phyloP scores from a whole-genome alignment of 1,140 invertebrate genomes.

The Adelges cooleyi region DNA sequence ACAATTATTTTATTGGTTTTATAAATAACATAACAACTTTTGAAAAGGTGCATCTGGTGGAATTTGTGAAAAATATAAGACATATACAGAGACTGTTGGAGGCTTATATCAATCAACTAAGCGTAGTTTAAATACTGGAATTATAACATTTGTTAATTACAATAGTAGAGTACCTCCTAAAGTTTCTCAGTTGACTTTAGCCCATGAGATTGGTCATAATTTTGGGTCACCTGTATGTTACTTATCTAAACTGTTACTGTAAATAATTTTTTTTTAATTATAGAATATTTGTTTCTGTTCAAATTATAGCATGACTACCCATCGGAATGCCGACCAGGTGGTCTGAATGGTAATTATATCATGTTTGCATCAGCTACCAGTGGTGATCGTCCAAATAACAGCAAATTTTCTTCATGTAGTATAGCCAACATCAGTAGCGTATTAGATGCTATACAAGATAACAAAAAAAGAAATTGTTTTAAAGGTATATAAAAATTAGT shows the following conservation, averaged over 20 bases:
- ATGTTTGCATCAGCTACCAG: slow-evolving; percentile 96
- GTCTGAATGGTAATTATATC: slow-evolving; percentile 82
- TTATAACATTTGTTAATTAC: slow-evolving; percentile 99
- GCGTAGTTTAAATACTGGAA: slow-evolving; percentile 93
- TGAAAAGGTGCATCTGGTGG: slow-evolving; percentile 82
- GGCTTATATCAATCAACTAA: slow-evolving; percentile 88
- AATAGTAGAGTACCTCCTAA: slow-evolving; percentile 91
- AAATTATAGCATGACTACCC: slow-evolving; percentile 84
- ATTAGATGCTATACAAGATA: slow-evolving; percentile 77
- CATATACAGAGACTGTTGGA: slow-evolving; percentile 87
- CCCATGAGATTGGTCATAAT: slow-evolving; percentile 98
- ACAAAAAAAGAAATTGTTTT: slow-evolving; percentile 93
- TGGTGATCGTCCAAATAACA: slow-evolving; percentile 87
- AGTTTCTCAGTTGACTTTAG: slow-evolving; percentile 93
- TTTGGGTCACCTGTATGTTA: slow-evolving; percentile 87
- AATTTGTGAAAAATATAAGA: slow-evolving; percentile 97
- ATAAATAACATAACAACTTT: background rate
- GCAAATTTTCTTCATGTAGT: slow-evolving; percentile 86
- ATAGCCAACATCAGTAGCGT: slow-evolving; percentile 91
- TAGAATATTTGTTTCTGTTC: background rate
- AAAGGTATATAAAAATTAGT: slow-evolving; percentile 41
- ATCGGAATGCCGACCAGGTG: slow-evolving; percentile 80
- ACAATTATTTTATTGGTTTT: background rate
- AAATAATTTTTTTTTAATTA: background rate
- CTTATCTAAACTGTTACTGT: slow-evolving; percentile 30